Percentiles rank a stretch among this genome's conserved stretches.
Conservation (phyloP, 2,888 invertebrate genomes). For the Megaustenia siamemsis region DNA sequence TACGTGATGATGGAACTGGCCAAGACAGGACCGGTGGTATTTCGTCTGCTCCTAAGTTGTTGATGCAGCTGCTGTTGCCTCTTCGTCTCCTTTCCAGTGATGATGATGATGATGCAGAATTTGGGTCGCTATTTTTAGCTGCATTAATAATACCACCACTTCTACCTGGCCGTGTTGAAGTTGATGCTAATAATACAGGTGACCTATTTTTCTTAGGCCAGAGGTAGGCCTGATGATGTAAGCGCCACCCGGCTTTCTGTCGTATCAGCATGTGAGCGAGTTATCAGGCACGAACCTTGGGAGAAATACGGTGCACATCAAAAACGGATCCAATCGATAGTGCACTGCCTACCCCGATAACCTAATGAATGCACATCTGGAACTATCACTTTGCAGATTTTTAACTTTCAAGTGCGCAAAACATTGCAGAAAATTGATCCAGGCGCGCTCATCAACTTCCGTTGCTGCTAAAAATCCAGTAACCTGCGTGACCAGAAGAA, state of each 20-base stretch:
- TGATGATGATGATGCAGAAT: not conserved
- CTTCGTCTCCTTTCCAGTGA: not conserved
- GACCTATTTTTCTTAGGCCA: conserved; percentile 39
- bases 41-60: not conserved
- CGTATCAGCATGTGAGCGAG: conserved; percentile 48
- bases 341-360: no score
- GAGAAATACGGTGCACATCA: no score
- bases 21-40: not conserved
- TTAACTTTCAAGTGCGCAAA: no score
- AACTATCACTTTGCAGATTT: no score
- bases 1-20: not conserved
- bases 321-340: no score
- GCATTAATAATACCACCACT: not conserved
- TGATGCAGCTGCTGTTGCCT: not conserved
- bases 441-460: no score
- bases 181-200: not conserved
- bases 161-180: not conserved
- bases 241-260: conserved; percentile 46
- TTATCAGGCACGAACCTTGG: no score
- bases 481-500: no score
- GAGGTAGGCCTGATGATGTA: conserved; percentile 52
- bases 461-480: no score
- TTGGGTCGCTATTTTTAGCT: not conserved
- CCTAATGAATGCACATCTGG: no score
- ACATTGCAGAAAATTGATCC: no score